Percentiles rank a stretch among this genome's conserved stretches.
Conservation (phyloP, 2,797 vertebrate genomes). For the Emydoidea blandingii region DNA sequence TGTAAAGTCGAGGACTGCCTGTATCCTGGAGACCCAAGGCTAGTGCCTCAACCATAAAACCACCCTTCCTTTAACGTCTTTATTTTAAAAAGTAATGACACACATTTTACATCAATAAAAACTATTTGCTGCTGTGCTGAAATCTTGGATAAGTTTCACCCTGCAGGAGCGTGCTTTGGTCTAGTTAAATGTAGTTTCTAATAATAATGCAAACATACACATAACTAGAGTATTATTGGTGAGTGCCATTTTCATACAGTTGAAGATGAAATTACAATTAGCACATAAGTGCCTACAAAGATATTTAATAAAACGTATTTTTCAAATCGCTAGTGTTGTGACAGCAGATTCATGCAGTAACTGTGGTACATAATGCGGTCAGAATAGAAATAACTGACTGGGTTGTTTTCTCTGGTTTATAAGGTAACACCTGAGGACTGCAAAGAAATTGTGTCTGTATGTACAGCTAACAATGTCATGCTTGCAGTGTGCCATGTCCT, state of each 20-base stretch:
- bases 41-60: not conserved
- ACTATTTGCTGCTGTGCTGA: not conserved
- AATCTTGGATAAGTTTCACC: not conserved
- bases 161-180: not conserved
- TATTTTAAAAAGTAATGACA: not conserved
- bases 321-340: not conserved
- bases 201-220: not conserved
- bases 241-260: not conserved
- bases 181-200: not conserved
- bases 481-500: slow-evolving; percentile 88
- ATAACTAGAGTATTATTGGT: not conserved
- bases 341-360: not conserved
- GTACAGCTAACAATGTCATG: slow-evolving; percentile 81
- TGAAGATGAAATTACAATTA: not conserved
- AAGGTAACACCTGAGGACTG: slow-evolving; percentile 83
- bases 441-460: slow-evolving; percentile 80
- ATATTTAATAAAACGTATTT: not conserved
- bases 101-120: not conserved
- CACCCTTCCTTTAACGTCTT: not conserved
- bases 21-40: no score
- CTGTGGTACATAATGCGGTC: not conserved
- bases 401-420: not conserved
- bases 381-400: not conserved
- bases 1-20: no score
- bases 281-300: not conserved